Percentiles rank a stretch among this genome's conserved stretches.
phyloP scores from a whole-genome alignment of 2,888 invertebrate genomes.

The Patella ulyssiponensis region DNA sequence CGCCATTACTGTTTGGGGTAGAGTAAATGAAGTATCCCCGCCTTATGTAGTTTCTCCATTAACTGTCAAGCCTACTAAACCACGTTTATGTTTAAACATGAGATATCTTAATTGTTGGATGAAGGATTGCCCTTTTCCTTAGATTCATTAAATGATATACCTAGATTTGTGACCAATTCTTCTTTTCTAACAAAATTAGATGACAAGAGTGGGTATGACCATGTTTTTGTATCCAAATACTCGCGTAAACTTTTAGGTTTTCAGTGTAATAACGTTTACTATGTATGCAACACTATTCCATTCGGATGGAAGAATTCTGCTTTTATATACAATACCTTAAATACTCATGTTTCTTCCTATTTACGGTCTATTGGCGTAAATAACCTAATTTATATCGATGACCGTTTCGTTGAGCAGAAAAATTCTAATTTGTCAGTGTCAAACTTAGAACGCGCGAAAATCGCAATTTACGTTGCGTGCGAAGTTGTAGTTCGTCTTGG shows the following conservation, averaged over 20 bases:
- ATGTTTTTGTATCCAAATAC: neutral
- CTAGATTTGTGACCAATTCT: neutral
- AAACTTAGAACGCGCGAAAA: too few species aligned
- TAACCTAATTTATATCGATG: slow-evolving; percentile 3
- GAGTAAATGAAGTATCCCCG: neutral
- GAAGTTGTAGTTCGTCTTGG: too few species aligned
- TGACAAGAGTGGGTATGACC: neutral
- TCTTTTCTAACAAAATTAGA: neutral
- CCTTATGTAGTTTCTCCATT: neutral
- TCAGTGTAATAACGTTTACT: neutral
- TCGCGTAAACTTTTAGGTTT: neutral
- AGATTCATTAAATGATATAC: slow-evolving; percentile 1
- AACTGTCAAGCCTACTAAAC: neutral
- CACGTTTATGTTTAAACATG: neutral
- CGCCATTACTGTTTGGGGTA: neutral
- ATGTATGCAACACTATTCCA: slow-evolving; percentile 4
- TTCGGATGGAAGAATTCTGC: slow-evolving; percentile 9
- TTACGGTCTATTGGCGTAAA: neutral
- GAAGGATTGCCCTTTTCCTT: neutral
- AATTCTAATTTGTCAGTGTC: neutral
- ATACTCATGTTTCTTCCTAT: neutral
- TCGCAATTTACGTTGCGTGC: too few species aligned
- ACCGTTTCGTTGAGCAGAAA: neutral
- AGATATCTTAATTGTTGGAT: neutral
- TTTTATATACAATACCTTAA: neutral